Base-by-base conservation (phyloP, 1,140 invertebrate genomes). In the Ceratina australensis region DNA sequence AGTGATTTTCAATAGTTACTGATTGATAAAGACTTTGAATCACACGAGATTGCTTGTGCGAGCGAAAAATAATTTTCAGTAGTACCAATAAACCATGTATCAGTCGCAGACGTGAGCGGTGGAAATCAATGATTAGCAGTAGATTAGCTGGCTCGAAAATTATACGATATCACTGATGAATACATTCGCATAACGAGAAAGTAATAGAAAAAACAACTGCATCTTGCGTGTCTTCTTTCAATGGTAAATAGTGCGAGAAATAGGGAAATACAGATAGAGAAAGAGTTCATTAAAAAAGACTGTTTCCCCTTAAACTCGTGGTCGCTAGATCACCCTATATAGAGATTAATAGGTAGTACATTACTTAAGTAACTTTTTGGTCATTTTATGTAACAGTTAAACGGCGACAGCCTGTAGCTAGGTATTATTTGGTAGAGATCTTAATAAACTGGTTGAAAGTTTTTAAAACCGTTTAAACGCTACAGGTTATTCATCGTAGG, bases 351-450 rank as follows among this genome's bases (percentile, higher is more conserved):
- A 86, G 76, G 68, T 86, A 85, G 69, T 89, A 81, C 52, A 7
- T 83, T 84, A 85, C 64, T 85, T 82, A 76, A 85, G 72, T 87
- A 78, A 72, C 79, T 76, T 71, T 16, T 87, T 88, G 87, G 87
- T 89, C 87, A 84, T 87, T 89, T 89, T 86, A 87, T 63, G 79
- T 88, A 88, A 89, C 79, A 87, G 79, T 86, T 87, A 87, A 22
- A 84, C 72, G 87, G 80, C 83, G 79, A 87, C 71, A 85, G 84
- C 81, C 82, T 69, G 75, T 42, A 42, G 33, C 80, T 82, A 85
- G 50, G 72, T 89, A 87, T 81, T 86, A 78, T 79, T 42, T 72
- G 65, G 81, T 87, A 87, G 83, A 79, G 76, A 75, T 69, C 72
- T 80, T 77, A 81, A 79, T 82, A 87, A 88, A 84, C 72, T 72